Evolutionary conservation across 37 sponge, comb jelly and placozoan genomes (phyloP), one percentile per base, ranked within the genome.

Genomic region (Halisarca cf. caerulea): DNA sequence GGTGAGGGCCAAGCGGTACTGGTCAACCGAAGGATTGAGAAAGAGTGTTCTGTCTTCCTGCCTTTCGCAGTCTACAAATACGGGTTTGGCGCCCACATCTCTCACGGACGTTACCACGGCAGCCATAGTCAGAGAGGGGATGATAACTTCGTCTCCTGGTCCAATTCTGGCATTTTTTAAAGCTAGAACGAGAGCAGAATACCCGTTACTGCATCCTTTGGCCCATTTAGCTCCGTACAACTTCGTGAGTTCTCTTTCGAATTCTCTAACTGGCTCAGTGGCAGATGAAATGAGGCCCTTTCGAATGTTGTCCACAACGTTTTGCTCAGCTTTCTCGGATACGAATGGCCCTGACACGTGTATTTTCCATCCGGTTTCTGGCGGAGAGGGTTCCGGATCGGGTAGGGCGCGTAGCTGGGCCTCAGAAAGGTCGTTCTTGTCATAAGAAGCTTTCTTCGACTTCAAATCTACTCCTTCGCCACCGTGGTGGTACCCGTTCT

Each of bases 201-300:
- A 88, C 21, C 88, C 88, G 41, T 84, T 88, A 42, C 69, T 83
- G 66, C 88, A 88, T 17, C 81, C 83, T 58, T 88, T 88, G 32
- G 78, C 88, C 23, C 62, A 53, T 3, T 61, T 42, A 25, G 74
- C 79, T 2, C 59, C 28, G 83, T 40, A 88, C 57, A 74, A 75
- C 17, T 27, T 24, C 8, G 34, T 18, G 40, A 88, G 41, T 27
- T 83, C 68, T 43, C 51, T 66, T 23, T 88, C 88, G n/a, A 88
- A 70, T 36, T 88, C 83, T 23, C 18, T 34, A 1, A 88, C 78
- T 28, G 62, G 51, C 8, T 44, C 8, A n/a, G 88, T 84, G 30
- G 88, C 83, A 25, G 88, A 88, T 5, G 88, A 88, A 28, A 88
- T 83, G 33, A 20, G 30, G 35, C 64, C 83, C 3, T 84, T 58